Conservation (phyloP, 2,113 vertebrate species). For the Corythornis cristatus region DNA sequence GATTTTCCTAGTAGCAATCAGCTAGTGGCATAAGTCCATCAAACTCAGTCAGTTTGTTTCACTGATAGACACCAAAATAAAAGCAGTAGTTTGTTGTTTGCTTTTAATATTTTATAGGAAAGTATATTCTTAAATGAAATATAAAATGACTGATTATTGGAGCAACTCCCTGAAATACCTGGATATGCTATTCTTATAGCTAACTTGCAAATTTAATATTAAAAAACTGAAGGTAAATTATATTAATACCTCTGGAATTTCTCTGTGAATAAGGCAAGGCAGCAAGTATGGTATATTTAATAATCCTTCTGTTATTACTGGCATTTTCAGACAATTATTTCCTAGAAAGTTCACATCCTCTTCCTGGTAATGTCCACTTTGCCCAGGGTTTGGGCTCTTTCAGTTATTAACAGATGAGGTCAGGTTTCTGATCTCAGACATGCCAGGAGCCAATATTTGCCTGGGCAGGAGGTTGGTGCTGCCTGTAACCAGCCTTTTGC, state of each 20-base stretch:
- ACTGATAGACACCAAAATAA: not conserved
- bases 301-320: not conserved
- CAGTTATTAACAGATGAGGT: not conserved
- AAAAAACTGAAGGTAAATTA: not conserved
- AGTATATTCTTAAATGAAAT: not conserved
- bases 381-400: not conserved
- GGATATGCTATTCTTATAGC: not conserved
- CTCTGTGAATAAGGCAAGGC: not conserved
- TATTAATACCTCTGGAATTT: not conserved
- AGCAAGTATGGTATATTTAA: not conserved
- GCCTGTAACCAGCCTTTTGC: not conserved
- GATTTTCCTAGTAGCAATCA: not conserved
- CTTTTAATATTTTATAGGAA: not conserved
- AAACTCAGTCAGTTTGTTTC: not conserved
- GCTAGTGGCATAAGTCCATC: not conserved
- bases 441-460: fast-evolving
- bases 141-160: not conserved
- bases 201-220: not conserved
- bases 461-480: not conserved
- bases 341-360: not conserved
- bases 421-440: not conserved
- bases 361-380: not conserved
- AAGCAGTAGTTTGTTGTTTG: not conserved
- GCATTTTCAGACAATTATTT: conserved; percentile 8
- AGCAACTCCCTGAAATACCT: not conserved